These are phyloP conservation scores for Cetonia aurata DNA, from an alignment of 2,888 invertebrate species.

Conservation along the genomic window DNA sequence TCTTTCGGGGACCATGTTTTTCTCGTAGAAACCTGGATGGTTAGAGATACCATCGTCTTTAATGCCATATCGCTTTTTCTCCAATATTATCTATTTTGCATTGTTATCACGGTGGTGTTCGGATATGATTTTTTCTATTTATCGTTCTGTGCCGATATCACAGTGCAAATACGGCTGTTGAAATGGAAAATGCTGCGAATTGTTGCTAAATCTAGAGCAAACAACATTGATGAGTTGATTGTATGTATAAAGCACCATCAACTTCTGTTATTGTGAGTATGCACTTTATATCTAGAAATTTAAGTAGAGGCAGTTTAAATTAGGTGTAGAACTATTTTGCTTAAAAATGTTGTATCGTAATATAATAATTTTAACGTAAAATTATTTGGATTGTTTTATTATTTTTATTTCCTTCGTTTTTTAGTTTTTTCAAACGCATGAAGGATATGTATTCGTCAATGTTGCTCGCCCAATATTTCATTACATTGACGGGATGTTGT, in stretches of 20 bases:
- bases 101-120: neutral
- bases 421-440: neutral
- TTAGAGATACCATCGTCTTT: neutral
- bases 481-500: no score
- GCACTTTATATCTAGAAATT: no score
- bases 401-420: no score
- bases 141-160: neutral
- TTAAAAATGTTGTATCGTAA: no score
- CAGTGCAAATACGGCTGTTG: neutral
- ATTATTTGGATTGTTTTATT: no score
- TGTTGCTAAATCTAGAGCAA: neutral
- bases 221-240: neutral
- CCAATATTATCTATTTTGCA: neutral
- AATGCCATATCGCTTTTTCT: neutral
- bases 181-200: neutral
- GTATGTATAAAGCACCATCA: slow-evolving; percentile 3
- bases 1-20: neutral
- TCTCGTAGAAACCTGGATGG: neutral
- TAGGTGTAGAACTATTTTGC: no score
- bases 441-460: neutral
- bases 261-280: neutral
- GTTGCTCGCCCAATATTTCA: no score
- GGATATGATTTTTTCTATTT: slow-evolving; percentile 1
- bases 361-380: no score
- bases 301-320: no score